Percentiles rank a stretch among this genome's conserved stretches.
phyloP scores from a whole-genome alignment of 2,113 vertebrate genomes.

The Macaca fascicularis region T2T-MFA8v1.1 NC_088380.1:171949001-171949500 shows the following conservation, averaged over 20 bases:
- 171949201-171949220: background rate
- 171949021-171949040: background rate
- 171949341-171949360: background rate
- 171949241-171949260: background rate
- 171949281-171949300: background rate
- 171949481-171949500: background rate
- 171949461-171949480: background rate
- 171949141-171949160: background rate
- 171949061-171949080: background rate
- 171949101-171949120: background rate
- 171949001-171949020: background rate
- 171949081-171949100: background rate
- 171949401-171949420: background rate
- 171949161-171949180: background rate
- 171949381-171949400: background rate
- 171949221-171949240: background rate
- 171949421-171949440: background rate
- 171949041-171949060: background rate
- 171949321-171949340: background rate
- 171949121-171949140: background rate
- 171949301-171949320: background rate
- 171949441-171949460: background rate
- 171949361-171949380: background rate
- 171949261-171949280: background rate
- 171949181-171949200: background rate